Evolutionary conservation across 2,888 invertebrate genomes (phyloP).

Genomic region (Hypomecis atomaria): DNA sequence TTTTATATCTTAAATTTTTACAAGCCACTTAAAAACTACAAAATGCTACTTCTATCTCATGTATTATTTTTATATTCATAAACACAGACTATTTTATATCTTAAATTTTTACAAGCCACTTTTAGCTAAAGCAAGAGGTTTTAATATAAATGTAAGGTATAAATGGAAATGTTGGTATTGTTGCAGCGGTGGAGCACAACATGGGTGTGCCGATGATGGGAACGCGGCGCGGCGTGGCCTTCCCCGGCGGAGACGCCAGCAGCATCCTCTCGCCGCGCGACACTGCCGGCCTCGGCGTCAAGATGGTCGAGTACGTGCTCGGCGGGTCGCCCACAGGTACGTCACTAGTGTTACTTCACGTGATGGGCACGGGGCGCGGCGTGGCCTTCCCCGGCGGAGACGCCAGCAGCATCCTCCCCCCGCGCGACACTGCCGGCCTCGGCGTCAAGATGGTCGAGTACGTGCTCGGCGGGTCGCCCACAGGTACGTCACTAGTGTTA

Average conservation of each 20-base stretch:
- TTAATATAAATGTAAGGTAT: no score
- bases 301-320: conserved; percentile 99
- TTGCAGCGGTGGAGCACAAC: conserved; percentile 75
- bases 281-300: conserved; percentile 96
- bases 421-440: conserved; percentile 95
- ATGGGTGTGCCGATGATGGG: conserved; percentile 86
- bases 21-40: no score
- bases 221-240: conserved; percentile 88
- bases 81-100: no score
- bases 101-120: no score
- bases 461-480: conserved; percentile 96
- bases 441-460: conserved; percentile 99
- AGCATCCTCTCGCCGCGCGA: conserved; percentile 92
- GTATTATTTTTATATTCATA: no score
- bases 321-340: conserved; percentile 93
- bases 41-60: no score
- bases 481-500: conserved; percentile 67
- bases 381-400: conserved; percentile 87
- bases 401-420: conserved; percentile 88
- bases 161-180: not conserved
- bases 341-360: conserved; percentile 76
- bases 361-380: conserved; percentile 90
- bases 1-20: no score
- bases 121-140: no score
- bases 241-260: conserved; percentile 86